phyloP scores from a whole-genome alignment of 2,113 vertebrate species.

The Perca schrenkii region DNA sequence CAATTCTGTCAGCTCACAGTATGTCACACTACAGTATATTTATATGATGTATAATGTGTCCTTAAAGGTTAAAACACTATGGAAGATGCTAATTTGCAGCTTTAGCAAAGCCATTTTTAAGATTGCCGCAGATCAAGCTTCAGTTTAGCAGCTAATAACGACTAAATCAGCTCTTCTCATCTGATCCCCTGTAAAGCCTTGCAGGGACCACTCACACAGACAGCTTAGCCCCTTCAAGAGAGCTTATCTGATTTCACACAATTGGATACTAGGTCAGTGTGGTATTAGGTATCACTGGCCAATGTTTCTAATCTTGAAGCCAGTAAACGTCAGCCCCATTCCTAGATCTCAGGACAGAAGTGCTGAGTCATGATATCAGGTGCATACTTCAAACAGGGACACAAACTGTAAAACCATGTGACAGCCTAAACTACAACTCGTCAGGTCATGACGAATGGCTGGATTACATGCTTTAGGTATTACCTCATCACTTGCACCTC shows the following conservation, averaged over 20 bases:
- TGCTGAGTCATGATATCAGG: slow-evolving; percentile 52
- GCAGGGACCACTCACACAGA: slow-evolving; percentile 67
- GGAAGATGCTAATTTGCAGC: slow-evolving; percentile 36
- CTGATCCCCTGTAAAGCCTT: slow-evolving; percentile 66
- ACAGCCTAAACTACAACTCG: slow-evolving; percentile 32
- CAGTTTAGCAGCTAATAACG: slow-evolving; percentile 62
- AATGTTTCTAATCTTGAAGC: slow-evolving; percentile 68
- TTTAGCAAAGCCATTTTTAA: slow-evolving; percentile 34
- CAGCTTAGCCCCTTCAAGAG: slow-evolving; percentile 69
- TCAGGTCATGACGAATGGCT: slow-evolving; percentile 38
- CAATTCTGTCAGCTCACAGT: not conserved
- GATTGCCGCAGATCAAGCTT: slow-evolving; percentile 51
- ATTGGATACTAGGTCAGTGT: slow-evolving; percentile 72
- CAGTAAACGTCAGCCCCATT: slow-evolving; percentile 50
- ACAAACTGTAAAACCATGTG: slow-evolving; percentile 21
- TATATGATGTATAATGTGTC: not conserved
- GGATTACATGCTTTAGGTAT: slow-evolving; percentile 34
- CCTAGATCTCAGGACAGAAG: slow-evolving; percentile 31
- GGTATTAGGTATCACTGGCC: slow-evolving; percentile 62
- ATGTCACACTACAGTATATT: not conserved
- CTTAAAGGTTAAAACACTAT: slow-evolving; percentile 23
- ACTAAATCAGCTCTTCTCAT: slow-evolving; percentile 70
- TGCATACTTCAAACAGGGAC: slow-evolving; percentile 32
- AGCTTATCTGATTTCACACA: slow-evolving; percentile 80
- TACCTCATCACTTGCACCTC: slow-evolving; percentile 10